Conservation (phyloP, 23 tunicate species). For the Styela plicata region DNA sequence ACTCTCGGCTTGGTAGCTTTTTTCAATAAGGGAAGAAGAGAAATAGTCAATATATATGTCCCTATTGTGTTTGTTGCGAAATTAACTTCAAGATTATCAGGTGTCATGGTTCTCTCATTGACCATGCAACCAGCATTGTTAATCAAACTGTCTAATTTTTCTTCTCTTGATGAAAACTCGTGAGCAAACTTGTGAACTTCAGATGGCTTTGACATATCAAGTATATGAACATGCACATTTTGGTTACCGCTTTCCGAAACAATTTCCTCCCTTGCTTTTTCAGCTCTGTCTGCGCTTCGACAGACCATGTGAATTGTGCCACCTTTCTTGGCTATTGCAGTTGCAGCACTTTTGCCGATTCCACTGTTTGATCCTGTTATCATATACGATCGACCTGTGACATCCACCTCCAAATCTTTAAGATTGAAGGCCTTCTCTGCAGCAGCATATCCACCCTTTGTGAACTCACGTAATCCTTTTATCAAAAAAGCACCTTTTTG, state of each 20-base stretch:
- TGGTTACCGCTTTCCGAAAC: slow-evolving; percentile 51
- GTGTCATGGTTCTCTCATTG: slow-evolving; percentile 30
- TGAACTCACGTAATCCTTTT: slow-evolving; percentile 53
- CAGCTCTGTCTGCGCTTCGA: slow-evolving; percentile 68
- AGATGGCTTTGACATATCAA: slow-evolving; percentile 64
- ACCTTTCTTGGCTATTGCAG: slow-evolving; percentile 60
- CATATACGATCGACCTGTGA: slow-evolving; percentile 45
- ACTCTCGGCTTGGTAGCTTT: slow-evolving; percentile 63
- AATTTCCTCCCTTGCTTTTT: slow-evolving; percentile 78
- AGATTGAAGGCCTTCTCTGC: slow-evolving; percentile 68
- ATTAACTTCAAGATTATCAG: slow-evolving; percentile 61
- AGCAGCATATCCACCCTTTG: slow-evolving; percentile 59
- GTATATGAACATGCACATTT: slow-evolving; percentile 72
- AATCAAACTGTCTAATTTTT: slow-evolving; percentile 51
- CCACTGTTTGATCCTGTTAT: slow-evolving; percentile 94
- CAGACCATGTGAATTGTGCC: slow-evolving; percentile 88
- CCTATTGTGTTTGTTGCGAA: slow-evolving; percentile 98
- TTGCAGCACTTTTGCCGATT: slow-evolving; percentile 80
- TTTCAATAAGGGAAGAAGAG: slow-evolving; percentile 53
- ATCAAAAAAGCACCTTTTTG: slow-evolving; percentile 60
- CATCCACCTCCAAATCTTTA: slow-evolving; percentile 48
- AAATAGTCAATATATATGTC: slow-evolving; percentile 72
- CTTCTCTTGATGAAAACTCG: slow-evolving; percentile 35
- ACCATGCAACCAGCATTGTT: slow-evolving; percentile 99
- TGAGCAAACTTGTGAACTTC: slow-evolving; percentile 69